phyloP scores from a whole-genome alignment of 2,888 invertebrate species.

The Amphipoea oculea region DNA sequence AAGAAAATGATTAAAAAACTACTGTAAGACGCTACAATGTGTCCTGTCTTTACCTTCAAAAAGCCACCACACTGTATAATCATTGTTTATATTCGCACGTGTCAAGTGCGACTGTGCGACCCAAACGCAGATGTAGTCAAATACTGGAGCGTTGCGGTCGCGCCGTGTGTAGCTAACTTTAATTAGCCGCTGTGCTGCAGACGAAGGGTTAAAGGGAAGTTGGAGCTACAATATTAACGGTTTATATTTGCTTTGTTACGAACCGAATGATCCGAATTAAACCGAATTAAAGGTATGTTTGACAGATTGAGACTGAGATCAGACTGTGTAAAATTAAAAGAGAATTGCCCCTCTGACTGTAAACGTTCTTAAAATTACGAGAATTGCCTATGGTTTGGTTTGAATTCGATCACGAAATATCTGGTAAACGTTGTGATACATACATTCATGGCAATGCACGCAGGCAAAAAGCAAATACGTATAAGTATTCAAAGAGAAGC shows the following conservation, averaged over 20 bases:
- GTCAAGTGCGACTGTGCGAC: conserved; percentile 49
- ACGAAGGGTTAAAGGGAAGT: conserved; percentile 73
- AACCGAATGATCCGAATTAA: background rate
- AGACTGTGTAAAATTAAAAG: too few species aligned
- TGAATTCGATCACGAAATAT: background rate
- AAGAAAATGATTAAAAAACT: background rate
- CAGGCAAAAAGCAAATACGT: too few species aligned
- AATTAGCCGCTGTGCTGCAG: conserved; percentile 81
- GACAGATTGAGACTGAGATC: too few species aligned
- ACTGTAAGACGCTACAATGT: background rate
- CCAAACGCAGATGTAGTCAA: conserved; percentile 63
- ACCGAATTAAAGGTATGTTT: too few species aligned
- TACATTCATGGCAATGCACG: background rate
- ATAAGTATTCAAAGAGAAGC: background rate
- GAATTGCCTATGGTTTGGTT: background rate
- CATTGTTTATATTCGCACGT: conserved; percentile 28
- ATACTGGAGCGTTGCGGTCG: conserved; percentile 67
- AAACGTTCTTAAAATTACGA: too few species aligned
- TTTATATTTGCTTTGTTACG: background rate
- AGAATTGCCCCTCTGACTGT: too few species aligned
- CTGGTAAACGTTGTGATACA: background rate
- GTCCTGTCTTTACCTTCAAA: background rate
- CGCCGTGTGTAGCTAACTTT: conserved; percentile 80
- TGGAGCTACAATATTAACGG: background rate
- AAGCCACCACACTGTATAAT: conserved; percentile 11